These are phyloP conservation scores for Heterotilapia buettikoferi DNA, from an alignment of 2,113 vertebrate species.

Conservation along the genomic window DNA sequence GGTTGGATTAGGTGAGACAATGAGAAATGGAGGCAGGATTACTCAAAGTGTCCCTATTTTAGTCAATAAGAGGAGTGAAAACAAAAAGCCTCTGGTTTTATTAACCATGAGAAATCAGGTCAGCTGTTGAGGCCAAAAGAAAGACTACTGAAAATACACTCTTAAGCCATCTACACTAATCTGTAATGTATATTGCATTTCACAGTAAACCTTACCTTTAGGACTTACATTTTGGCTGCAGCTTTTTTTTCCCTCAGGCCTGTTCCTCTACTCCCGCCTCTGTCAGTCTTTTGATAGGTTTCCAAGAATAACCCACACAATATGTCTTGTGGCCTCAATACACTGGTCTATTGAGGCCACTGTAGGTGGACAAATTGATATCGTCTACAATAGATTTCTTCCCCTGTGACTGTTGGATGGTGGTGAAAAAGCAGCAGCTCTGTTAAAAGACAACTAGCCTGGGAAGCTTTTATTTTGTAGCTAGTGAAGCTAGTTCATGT, in stretches of 20 bases:
- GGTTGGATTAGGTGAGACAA: not conserved
- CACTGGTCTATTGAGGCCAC: conserved; percentile 16
- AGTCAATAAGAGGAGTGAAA: not conserved
- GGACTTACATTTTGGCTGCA: not conserved
- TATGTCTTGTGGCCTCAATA: conserved; percentile 15
- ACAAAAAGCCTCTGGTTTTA: not conserved
- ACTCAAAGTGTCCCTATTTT: not conserved
- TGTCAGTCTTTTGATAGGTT: conserved; percentile 10
- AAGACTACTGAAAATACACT: not conserved
- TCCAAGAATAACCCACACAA: conserved; percentile 31
- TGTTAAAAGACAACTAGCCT: not conserved
- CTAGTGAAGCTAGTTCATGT: not conserved
- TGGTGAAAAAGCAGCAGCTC: not conserved
- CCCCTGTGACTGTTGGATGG: not conserved
- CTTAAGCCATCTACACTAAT: not conserved
- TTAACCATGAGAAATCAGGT: conserved; percentile 30
- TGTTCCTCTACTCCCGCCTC: not conserved
- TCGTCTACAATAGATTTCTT: not conserved
- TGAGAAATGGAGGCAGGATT: conserved; percentile 6
- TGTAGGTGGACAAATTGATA: conserved; percentile 24
- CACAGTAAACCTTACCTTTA: not conserved
- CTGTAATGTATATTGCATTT: not conserved
- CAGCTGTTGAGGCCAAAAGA: not conserved
- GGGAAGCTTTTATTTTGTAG: not conserved
- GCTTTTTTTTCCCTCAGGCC: not conserved